Evolutionary conservation across 1,140 invertebrate species (phyloP), one percentile per base, ranked within the genome.

Genomic region (Samia ricini): DNA sequence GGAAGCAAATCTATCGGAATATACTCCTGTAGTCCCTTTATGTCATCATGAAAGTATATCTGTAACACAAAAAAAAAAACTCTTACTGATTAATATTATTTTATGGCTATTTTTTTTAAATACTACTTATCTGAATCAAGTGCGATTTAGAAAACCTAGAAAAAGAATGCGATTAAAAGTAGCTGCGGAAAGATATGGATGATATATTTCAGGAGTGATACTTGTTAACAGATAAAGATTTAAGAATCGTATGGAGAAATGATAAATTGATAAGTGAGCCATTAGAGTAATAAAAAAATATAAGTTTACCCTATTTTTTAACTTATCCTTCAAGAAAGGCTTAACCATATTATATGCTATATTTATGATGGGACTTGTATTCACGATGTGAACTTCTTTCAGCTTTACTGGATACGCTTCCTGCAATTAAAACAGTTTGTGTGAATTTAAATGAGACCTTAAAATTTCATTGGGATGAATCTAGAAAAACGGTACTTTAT

Each of bases 371-470:
- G 95, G 94, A 3, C 94, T 95, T 18, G 95, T 93, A 75, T 97
- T 96, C n/a, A 97, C 91, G 4, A 97, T 93, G 76, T 97, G 95
- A 23, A 97, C 94, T 83, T 96, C 94, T 77, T 97, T 96, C 50
- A 97, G 83, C 79, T 96, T 96, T 0, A 96, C 94, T 0, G 96
- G 95, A 79, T 96, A 97, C 0, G 95, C 96, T 85, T 97, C 95
- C 93, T 94, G 73, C 20, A 88, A 89, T 56, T 33, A 24, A 60
- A 59, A 56, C 22, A 23, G 36, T 48, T 48, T 48, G 36, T 36
- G 2, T 48, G 5, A n/a, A 15, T 48, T 48, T 48, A 10, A 48
- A 48, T 48, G 10, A 7, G 15, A 7, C 15, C 6, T 36, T 36
- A 36, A 36, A 36, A 36, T 36, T 36, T 8, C 33, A 36, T 0